phyloP scores from a whole-genome alignment of 2,113 vertebrate genomes.

The Sinocyclocheilus maitianheensis region DNA sequence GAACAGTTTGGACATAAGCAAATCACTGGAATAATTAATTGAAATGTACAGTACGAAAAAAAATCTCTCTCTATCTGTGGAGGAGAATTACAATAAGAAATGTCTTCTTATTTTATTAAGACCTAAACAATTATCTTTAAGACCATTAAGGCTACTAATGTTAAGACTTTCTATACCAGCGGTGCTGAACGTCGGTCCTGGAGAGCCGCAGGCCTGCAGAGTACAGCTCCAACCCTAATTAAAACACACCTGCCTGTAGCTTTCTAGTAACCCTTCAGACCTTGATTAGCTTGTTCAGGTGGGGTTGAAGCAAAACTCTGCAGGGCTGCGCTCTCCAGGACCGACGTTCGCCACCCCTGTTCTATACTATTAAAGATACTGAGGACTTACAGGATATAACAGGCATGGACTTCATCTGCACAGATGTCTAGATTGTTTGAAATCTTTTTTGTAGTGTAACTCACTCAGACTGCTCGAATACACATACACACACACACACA shows the following conservation, averaged over 20 bases:
- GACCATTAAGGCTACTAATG: neutral
- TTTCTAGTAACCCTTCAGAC: too few species aligned
- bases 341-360: too few species aligned
- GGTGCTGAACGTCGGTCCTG: too few species aligned
- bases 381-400: neutral
- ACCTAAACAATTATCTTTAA: neutral
- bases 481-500: slow-evolving; percentile 65
- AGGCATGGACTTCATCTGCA: neutral
- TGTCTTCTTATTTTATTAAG: neutral
- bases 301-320: too few species aligned
- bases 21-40: neutral
- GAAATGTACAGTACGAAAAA: neutral
- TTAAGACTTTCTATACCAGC: neutral
- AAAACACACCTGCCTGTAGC: too few species aligned
- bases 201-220: too few species aligned
- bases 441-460: neutral
- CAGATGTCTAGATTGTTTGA: neutral
- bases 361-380: neutral
- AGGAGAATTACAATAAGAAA: neutral
- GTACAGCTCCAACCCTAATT: too few species aligned
- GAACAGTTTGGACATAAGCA: too few species aligned
- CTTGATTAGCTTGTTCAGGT: too few species aligned
- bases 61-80: neutral
- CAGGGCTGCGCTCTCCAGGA: too few species aligned
- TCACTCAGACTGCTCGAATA: neutral